These are phyloP conservation scores for Synchiropus splendidus DNA, from an alignment of 2,113 vertebrate species.

Conservation along the genomic window DNA sequence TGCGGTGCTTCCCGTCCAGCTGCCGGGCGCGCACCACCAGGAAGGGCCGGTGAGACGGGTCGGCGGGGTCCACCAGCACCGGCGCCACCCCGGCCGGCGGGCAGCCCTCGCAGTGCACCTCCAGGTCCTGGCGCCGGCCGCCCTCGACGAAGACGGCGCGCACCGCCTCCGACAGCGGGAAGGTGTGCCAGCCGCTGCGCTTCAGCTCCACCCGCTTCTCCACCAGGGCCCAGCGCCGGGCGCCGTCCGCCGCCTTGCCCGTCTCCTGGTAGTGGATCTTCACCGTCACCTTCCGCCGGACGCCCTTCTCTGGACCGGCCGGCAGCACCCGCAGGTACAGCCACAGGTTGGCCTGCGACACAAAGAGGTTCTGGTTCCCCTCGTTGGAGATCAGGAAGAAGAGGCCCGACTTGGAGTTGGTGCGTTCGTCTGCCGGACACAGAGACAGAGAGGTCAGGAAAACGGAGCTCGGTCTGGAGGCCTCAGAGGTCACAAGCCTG, in stretches of 20 bases:
- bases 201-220: slow-evolving; percentile 95
- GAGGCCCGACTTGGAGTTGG: slow-evolving; percentile 77
- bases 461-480: no score
- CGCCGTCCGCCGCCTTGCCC: slow-evolving; percentile 32
- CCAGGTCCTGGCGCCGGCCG: slow-evolving; percentile 83
- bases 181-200: slow-evolving; percentile 96
- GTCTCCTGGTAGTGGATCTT: slow-evolving; percentile 86
- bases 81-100: slow-evolving; percentile 78
- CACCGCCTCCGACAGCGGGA: slow-evolving; percentile 87
- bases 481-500: no score
- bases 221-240: slow-evolving; percentile 78
- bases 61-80: slow-evolving; percentile 79
- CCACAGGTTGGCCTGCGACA: slow-evolving; percentile 94
- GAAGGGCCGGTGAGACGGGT: slow-evolving; percentile 92
- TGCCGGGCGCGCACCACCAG: slow-evolving; percentile 87
- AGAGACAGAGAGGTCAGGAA: slow-evolving; percentile 24
- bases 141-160: slow-evolving; percentile 81
- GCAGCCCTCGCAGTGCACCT: slow-evolving; percentile 88
- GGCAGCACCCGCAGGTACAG: slow-evolving; percentile 91
- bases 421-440: slow-evolving; percentile 76
- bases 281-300: slow-evolving; percentile 84
- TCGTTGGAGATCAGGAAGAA: slow-evolving; percentile 94
- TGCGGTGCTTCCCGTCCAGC: slow-evolving; percentile 87
- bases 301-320: slow-evolving; percentile 80
- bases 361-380: slow-evolving; percentile 93